Base-by-base conservation (phyloP, 2,797 vertebrate species). In the Onychomys torridus region DNA sequence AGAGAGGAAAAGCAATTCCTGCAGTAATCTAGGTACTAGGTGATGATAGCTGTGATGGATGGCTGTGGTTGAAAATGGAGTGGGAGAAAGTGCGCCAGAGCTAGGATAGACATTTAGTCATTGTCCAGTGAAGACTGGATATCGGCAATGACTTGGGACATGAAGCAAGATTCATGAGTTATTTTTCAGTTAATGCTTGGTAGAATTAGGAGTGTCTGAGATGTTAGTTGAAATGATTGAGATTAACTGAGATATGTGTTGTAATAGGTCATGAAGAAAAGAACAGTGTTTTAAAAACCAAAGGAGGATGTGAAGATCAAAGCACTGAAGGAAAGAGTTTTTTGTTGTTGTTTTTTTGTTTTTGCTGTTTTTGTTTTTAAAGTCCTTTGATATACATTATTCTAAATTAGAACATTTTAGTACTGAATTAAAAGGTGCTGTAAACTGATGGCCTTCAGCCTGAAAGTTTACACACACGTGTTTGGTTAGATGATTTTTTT, bases 351-450 rank as follows among this genome's bases (percentile, higher is more conserved):
- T 61, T 61, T 25, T 17, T 16, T 59, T 59, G 5, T 19, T 21
- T 59, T n/a, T n/a, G n/a, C n/a, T n/a, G n/a, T n/a, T n/a, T 65
- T 67, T 67, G 7, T 63, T 65, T 65, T 65, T 32, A 57, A 59
- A 46, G 65, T 69, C 19, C 40, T 46, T 84, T n/a, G 43, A 77
- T 95, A 59, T 12, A 69, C 37, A 32, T 91, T 57, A 32, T 92
- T 21, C 29, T 95, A 88, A 92, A 59, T 94, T 77, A 92, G 75
- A 65, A 59, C 40, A 59, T 92, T 95, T 92, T 73, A 88, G 84
- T 89, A 67, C 27, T 92, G 40, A 90, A 46, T 93, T 65, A 86
- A 77, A 94, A 14, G 57, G 34, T 78, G 37, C 52, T 84, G 2
- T 78, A 96, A 73, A 55, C 7, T 52, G 6, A 25, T 76, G 82